phyloP scores from a whole-genome alignment of 2,797 vertebrate species.

The Lycodopsis pacificus region DNA sequence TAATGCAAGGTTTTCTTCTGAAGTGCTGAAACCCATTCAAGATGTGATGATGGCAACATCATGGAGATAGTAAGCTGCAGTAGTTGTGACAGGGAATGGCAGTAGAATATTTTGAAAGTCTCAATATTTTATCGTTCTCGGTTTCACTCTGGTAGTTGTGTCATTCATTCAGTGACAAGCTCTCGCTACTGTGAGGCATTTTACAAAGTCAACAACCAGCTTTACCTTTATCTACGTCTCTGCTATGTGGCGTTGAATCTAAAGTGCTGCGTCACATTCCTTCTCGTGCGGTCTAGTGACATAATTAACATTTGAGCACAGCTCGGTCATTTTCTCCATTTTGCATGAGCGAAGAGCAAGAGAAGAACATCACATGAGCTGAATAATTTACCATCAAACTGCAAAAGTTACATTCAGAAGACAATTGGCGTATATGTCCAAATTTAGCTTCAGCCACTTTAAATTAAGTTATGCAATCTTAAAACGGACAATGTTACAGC shows the following conservation, averaged over 20 bases:
- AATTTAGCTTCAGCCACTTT: neutral
- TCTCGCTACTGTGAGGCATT: neutral
- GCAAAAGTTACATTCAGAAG: neutral
- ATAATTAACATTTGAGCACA: neutral
- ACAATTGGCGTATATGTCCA: neutral
- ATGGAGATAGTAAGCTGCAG: neutral
- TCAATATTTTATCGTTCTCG: neutral
- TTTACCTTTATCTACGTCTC: neutral
- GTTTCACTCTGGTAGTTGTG: neutral
- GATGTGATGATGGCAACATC: constrained; percentile 9
- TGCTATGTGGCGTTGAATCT: neutral
- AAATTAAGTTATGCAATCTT: neutral
- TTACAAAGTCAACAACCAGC: neutral
- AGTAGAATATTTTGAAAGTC: constrained; percentile 14
- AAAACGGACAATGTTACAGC: neutral
- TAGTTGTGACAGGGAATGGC: constrained; percentile 8
- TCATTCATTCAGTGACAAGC: neutral
- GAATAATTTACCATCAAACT: neutral
- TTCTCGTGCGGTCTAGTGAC: neutral
- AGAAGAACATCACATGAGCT: neutral
- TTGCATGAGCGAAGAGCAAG: neutral
- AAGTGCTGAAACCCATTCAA: constrained; percentile 23
- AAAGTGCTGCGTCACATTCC: neutral
- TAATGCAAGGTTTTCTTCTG: neutral
- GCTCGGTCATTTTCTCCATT: neutral